Base-by-base conservation (phyloP, 2,113 vertebrate genomes). In the Tachycineta bicolor region DNA sequence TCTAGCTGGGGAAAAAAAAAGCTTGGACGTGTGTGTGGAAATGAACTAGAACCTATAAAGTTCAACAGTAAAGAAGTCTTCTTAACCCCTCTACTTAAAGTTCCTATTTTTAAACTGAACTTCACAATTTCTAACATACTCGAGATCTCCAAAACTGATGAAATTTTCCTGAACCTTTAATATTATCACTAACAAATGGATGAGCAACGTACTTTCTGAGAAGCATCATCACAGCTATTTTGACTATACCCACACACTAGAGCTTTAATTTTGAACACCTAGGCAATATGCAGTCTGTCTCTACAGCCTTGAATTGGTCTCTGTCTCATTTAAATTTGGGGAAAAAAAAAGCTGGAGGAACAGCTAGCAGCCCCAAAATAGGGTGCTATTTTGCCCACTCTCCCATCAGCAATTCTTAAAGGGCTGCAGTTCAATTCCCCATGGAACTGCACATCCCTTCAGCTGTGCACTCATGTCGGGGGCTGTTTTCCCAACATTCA, bases 251-350 rank as follows among this genome's bases (percentile, higher is more conserved):
- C 50, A 28, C 25, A 83, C 21, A 83, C 6, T 9, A 68, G 16
- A 78, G 33, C 52, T 90, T 60, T 85, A 26, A 85, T 69, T 93
- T 69, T 79, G 28, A 87, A 71, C n/a, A 76, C 41, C 53, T 62
- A 58, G 44, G 62, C 16, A 3, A 3, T 15, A 76, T 1, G 13
- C 31, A 74, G 12, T 22, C 60, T 63, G 21, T 52, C 50, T 80
- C 23, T 83, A 20, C 31, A 62, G 50, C 39, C 70, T 76, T 79
- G 37, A 87, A 49, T 5, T 37, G 31, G 24, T 46, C 52, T 69
- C 73, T 10, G 24, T 21, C 23, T 87, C 43, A 44, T 65, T 77
- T 67, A 58, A 41, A 70, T 70, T 62, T 67, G 8, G 29, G 20
- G 62, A 50, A 50, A 39, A 74, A 52, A 60, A 78, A 67, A 43